These are phyloP conservation scores for Falco naumanni DNA, from an alignment of 2,797 vertebrate genomes.

Conservation along the genomic window DNA sequence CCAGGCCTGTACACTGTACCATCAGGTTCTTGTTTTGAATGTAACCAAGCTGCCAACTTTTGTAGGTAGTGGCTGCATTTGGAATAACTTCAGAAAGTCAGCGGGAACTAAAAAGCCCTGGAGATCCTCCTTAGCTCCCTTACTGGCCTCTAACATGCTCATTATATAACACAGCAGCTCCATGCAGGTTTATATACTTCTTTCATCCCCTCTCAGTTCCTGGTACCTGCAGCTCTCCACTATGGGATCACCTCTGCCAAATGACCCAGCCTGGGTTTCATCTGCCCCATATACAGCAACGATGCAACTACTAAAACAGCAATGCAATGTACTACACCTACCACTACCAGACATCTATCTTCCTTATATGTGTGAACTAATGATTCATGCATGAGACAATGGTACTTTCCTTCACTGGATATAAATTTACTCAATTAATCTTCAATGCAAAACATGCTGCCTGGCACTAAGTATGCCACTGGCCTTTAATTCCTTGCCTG, in stretches of 20 bases:
- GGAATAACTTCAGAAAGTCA: neutral
- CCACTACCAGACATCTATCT: neutral
- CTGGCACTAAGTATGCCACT: neutral
- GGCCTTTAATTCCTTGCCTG: neutral
- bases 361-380: neutral
- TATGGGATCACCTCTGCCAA: neutral
- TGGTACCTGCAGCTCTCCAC: neutral
- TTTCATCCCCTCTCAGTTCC: accelerated
- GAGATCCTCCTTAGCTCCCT: neutral
- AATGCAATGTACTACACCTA: accelerated
- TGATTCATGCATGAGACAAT: neutral
- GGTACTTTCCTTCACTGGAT: neutral
- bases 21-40: neutral
- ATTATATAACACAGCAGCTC: neutral
- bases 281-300: neutral
- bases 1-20: neutral
- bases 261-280: neutral
- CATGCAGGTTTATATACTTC: neutral
- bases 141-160: neutral
- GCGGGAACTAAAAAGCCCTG: neutral
- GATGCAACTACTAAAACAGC: neutral
- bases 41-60: neutral
- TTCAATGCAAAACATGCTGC: neutral
- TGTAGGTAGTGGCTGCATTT: neutral
- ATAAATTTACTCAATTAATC: neutral